Base-by-base conservation (phyloP, 2,797 vertebrate genomes). In the Euphonia xanthogaster region DNA sequence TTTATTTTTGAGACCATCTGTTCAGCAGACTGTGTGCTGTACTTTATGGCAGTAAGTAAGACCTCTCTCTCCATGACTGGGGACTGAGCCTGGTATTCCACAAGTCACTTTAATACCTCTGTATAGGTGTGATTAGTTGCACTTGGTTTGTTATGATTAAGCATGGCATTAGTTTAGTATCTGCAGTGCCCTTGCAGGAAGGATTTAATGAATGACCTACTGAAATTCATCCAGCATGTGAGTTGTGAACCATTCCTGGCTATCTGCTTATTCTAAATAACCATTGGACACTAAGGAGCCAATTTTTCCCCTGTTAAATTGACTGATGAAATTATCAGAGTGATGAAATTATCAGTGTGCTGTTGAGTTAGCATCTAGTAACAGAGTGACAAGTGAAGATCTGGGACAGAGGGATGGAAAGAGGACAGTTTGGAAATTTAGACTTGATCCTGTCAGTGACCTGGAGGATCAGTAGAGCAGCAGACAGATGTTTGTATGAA, bases 1-100 rank as follows among this genome's bases (percentile, higher is more conserved):
- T 99, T 99, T 97, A 98, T 99, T 91, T 99, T 99, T 98, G 99
- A 99, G 97, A 99, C 98, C 30, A 95, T 97, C 93, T 99, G 99
- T 95, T 97, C 97, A 2, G 98, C 98, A 2, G 99, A 99, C 96
- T 99, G 99, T 62, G 99, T 99, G 88, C 98, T 99, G 44, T 99
- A 99, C 98, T 99, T 99, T 88, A 99, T 99, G 99, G 99, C 98
- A 98, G 99, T 99, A 98, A 99, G 99, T 96, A 77, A 40, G 73
- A 91, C 71, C 58, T 84, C 22, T 45, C 39, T 50, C 25, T 91
- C 54, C 70, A 30, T 86, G 81, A 35, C 67, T 62, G 44, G 88
- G n/a, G 72, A 73, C 40, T 75, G 27, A 71, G 50, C 31, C 77
- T 90, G 47, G 37, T 45, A 7, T 77, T 88, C 78, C 66, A 75